Base-by-base conservation (phyloP, 2,888 invertebrate genomes). In the Pachliopta kotzebuea region DNA sequence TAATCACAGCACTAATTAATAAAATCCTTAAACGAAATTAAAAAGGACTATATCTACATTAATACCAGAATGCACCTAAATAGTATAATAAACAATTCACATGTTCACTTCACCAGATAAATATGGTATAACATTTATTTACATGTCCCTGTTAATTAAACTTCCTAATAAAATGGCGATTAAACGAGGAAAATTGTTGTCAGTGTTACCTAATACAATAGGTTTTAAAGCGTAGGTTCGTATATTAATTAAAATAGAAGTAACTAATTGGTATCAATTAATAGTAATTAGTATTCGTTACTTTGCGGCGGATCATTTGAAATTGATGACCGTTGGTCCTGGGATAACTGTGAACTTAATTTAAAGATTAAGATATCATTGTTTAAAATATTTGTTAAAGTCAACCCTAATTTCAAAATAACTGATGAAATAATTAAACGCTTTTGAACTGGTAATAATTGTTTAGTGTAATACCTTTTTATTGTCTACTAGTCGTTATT, bases 401-500 rank as follows among this genome's bases (percentile, higher is more conserved):
- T 21, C 11, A 52, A 55, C n/a, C 29, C 1, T 9, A 31, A 31
- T 31, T 9, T 31, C 11, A 31, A 31, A 31, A 31, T 8, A 31
- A 31, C 8, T 31, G 8, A 8, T 31, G 17, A 37, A 42, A 53
- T 53, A 63, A n/a, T 20, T 21, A 42, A 56, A 37, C 17, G 37
- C 21, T 29, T 56, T 31, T 2, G 23, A 56, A 18, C 23, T 26
- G 29, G 20, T 21, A 21, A 60, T 17, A 1, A 23, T 18, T 58
- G 54, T 55, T 55, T 54, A 52, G 20, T 17, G 55, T 55, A 59
- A 60, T 21, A 50, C 31, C 29, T 18, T 31, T 42, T 55, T 57
- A 79, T 77, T 77, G 78, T 72, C 72, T 70, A 70, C 73, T 83
- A 85, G 86, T 84, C 86, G 78, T 81, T 81, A 80, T 81, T 72